Conservation (phyloP, 2,113 vertebrate genomes). For the Caracal caracal region DNA sequence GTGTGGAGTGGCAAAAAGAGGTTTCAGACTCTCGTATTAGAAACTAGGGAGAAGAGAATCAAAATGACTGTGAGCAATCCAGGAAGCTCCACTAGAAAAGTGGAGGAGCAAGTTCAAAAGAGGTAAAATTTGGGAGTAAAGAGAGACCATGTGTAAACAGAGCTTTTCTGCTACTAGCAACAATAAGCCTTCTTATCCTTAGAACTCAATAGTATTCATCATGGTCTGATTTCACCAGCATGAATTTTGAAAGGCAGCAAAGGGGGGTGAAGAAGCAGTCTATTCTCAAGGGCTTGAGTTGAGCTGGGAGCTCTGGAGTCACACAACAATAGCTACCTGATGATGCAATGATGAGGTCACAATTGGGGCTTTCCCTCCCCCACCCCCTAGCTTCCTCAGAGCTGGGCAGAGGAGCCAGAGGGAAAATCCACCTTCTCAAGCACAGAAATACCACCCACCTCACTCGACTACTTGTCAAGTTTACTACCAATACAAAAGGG, state of each 20-base stretch:
- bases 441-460: conserved; percentile 41
- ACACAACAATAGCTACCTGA: conserved; percentile 41
- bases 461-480: conserved; percentile 43
- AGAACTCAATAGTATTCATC: not conserved
- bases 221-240: not conserved
- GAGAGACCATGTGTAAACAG: not conserved
- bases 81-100: not conserved
- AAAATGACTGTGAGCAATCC: not conserved
- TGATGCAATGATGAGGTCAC: conserved; percentile 73
- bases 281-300: not conserved
- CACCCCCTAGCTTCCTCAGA: not conserved
- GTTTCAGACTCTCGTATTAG: not conserved
- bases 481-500: conserved; percentile 49
- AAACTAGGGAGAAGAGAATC: not conserved
- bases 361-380: not conserved
- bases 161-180: not conserved
- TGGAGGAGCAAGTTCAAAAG: not conserved
- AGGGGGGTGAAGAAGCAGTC: not conserved
- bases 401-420: conserved; percentile 22
- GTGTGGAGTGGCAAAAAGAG: not conserved
- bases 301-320: not conserved
- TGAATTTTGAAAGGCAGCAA: not conserved
- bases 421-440: conserved; percentile 54
- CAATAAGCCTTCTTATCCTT: not conserved
- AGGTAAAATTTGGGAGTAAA: not conserved